Conservation (phyloP, 2,888 invertebrate genomes). For the Acrocyrtus sp. region DNA sequence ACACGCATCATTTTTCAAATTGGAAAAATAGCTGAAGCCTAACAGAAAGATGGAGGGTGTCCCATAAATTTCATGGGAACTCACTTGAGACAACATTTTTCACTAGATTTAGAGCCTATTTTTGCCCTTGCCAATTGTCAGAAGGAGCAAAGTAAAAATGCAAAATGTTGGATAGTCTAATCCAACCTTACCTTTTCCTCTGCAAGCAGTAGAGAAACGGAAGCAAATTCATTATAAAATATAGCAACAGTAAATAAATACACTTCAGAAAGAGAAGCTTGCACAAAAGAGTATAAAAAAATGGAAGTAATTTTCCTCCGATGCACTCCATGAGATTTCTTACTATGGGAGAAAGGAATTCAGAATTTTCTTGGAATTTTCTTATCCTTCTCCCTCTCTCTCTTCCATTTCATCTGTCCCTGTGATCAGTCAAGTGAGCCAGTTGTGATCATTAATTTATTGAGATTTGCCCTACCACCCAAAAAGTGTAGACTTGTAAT, state of each 20-base stretch:
- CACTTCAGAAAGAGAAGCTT: too few species aligned
- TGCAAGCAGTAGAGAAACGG: too few species aligned
- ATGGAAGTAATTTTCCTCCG: neutral
- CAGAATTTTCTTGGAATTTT: conserved; percentile 34
- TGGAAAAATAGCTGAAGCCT: conserved; percentile 21
- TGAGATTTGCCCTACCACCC: conserved; percentile 1
- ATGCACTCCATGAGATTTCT: neutral
- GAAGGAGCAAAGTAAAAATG: too few species aligned
- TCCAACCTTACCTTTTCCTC: too few species aligned
- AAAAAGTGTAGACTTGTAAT: neutral
- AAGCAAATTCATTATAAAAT: too few species aligned
- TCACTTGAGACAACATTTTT: neutral
- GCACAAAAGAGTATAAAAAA: neutral
- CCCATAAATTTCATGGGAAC: neutral
- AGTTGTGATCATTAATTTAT: conserved; percentile 40
- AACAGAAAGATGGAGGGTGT: conserved; percentile 2
- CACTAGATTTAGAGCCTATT: too few species aligned
- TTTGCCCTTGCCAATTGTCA: too few species aligned
- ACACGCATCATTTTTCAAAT: conserved; percentile 1
- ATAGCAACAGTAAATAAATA: too few species aligned
- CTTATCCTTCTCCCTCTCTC: neutral
- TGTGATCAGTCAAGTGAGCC: conserved; percentile 38
- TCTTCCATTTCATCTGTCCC: neutral
- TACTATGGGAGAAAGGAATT: conserved; percentile 24
- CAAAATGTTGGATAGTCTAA: too few species aligned